phyloP scores from a whole-genome alignment of 2,888 invertebrate species.

The Imbricaverruca yamaguchii region DNA sequence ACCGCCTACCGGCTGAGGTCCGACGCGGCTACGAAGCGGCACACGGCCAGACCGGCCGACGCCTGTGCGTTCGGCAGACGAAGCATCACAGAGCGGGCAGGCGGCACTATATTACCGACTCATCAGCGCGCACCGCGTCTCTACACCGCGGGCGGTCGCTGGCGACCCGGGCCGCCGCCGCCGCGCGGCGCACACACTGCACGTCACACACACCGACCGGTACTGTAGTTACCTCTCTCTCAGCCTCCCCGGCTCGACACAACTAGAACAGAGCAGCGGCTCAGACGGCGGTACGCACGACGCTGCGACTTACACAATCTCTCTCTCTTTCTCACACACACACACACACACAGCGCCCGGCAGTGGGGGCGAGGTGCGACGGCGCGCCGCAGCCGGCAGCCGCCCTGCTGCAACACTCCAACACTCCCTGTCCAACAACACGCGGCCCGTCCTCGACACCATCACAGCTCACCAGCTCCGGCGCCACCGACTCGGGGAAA shows the following conservation, averaged over 20 bases:
- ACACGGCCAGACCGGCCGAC: neutral
- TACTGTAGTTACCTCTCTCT: neutral
- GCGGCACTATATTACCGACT: neutral
- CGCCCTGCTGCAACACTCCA: too few species aligned
- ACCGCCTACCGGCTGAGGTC: neutral
- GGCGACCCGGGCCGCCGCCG: neutral
- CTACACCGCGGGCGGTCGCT: too few species aligned
- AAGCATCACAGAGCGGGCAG: neutral
- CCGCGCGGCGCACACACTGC: neutral
- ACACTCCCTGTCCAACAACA: too few species aligned
- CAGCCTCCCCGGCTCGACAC: neutral
- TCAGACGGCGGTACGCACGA: neutral
- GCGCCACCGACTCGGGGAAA: too few species aligned
- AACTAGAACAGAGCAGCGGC: neutral
- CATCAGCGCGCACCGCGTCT: neutral
- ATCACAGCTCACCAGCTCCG: too few species aligned
- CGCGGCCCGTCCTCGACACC: too few species aligned
- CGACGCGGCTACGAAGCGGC: neutral
- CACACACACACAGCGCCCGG: too few species aligned
- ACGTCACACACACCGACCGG: neutral
- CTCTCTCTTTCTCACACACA: too few species aligned
- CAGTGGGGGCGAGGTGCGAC: too few species aligned
- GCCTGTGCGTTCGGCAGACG: neutral
- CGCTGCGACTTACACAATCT: neutral
- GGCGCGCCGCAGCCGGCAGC: too few species aligned